These are phyloP conservation scores for Amblyopsis rosae DNA, from an alignment of 2,113 vertebrate species.

Conservation along the genomic window DNA sequence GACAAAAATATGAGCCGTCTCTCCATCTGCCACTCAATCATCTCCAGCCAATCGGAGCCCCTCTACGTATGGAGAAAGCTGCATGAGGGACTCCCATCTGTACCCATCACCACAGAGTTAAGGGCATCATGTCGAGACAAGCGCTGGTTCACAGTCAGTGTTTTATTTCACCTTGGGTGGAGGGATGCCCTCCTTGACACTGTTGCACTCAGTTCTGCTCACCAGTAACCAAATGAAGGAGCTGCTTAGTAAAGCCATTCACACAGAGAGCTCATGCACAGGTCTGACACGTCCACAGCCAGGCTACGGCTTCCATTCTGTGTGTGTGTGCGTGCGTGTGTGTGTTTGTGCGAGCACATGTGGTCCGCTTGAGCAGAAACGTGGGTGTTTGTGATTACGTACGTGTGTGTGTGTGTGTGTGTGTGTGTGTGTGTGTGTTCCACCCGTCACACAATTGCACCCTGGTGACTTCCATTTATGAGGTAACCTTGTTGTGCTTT, in stretches of 20 bases:
- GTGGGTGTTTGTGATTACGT: no score
- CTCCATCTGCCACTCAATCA: conserved; percentile 71
- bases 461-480: no score
- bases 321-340: background rate
- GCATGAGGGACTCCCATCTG: conserved; percentile 58
- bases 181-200: background rate
- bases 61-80: conserved; percentile 25
- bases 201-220: no score
- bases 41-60: conserved; percentile 51
- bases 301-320: conserved; percentile 5
- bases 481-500: conserved; percentile 10
- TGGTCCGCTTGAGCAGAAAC: background rate
- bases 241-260: no score
- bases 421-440: background rate
- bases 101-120: conserved; percentile 26
- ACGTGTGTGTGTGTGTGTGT: background rate
- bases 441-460: no score
- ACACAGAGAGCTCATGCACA: no score
- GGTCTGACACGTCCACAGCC: background rate
- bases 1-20: conserved; percentile 59
- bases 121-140: conserved; percentile 37
- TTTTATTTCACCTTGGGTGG: background rate
- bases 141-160: background rate
- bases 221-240: no score
- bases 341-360: background rate